Evolutionary conservation across 2,797 vertebrate genomes (phyloP), one percentile per base, ranked within the genome.

Genomic region (Manis crassicaudata): DNA sequence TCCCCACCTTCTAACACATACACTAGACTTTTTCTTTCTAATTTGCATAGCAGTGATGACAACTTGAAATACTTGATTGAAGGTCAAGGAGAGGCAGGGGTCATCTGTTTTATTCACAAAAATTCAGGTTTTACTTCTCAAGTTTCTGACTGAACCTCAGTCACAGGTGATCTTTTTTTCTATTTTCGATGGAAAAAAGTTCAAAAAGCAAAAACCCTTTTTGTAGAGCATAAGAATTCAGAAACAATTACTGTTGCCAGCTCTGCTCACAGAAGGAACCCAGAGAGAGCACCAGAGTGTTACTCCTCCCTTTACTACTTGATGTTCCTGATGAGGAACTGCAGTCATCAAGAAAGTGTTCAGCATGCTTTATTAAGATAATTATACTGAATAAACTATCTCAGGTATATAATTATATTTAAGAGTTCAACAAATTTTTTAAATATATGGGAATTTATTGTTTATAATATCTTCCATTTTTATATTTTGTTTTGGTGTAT

Each of bases 401-500:
- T 21, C 35, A 82, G 76, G 5, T 76, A 73, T 46, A 37, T 86
- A 60, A 43, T 96, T 88, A 63, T 77, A 37, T 52, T 81, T 76
- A 87, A 92, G 25, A 16, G 67, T 54, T 21, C 62, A 77, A 20
- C 21, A 75, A 75, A 11, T 43, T 82, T 86, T 37, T 54, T 16
- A 83, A 68, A 46, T 32, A 60, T 9, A 40, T n/a, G 14, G 21
- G 54, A 70, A 72, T 92, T 58, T 46, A 90, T 40, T 93, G 10
- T 97, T 75, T 67, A 20, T 73, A n/a, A 16, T 88, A n/a, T n/a
- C 23, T 88, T 88, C 21, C 32, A 20, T 65, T 91, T 70, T 83
- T 63, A 32, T 58, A 18, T 90, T 77, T 76, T 87, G 56, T 88
- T 79, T 80, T 60, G 27, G 9, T 56, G 7, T 79, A 7, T 75